A percentile compares a stretch with the other conserved stretches of the same genome.
These are phyloP conservation scores for Holacanthella duospinosa DNA, from an alignment of 2,888 invertebrate species.

Conservation along the genomic window DNA sequence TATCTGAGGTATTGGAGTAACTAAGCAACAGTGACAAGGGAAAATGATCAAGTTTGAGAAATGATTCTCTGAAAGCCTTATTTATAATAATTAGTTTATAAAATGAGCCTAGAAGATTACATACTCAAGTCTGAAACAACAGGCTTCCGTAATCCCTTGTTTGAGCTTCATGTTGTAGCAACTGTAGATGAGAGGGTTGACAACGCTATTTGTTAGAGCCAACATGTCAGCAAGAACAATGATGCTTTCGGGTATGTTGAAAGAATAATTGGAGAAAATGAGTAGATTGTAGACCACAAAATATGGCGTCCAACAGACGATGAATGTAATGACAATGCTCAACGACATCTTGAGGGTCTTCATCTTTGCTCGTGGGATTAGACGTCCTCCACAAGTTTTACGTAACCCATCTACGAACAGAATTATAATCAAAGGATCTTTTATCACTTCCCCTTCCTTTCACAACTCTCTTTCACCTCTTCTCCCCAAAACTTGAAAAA, in stretches of 20 bases:
- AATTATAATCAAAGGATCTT: not conserved
- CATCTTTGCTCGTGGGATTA: constrained; percentile 43
- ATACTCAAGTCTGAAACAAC: constrained; percentile 31
- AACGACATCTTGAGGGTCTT: constrained; percentile 45
- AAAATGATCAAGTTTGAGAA: not conserved
- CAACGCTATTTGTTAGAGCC: constrained; percentile 40
- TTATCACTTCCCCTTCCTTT: not conserved
- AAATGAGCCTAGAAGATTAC: constrained; percentile 5
- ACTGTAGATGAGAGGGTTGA: constrained; percentile 44
- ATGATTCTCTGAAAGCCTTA: not conserved
- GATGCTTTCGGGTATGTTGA: constrained; percentile 39
- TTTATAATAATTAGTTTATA: not conserved
- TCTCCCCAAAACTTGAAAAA: not conserved
- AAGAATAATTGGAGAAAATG: constrained; percentile 42
- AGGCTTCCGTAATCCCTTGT: constrained; percentile 35
- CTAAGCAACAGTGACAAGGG: not conserved
- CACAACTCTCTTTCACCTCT: not conserved
- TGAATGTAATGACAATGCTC: constrained; percentile 43
- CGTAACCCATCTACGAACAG: constrained; percentile 15
- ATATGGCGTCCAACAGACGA: constrained; percentile 45
- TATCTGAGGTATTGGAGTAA: not conserved
- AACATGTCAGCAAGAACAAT: constrained; percentile 41
- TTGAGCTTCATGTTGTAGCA: constrained; percentile 41
- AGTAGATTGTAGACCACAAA: constrained; percentile 43
- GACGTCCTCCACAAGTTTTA: constrained; percentile 37